Base-by-base conservation (phyloP, 1,140 invertebrate genomes). In the Holcopasites calliopsidis region DNA sequence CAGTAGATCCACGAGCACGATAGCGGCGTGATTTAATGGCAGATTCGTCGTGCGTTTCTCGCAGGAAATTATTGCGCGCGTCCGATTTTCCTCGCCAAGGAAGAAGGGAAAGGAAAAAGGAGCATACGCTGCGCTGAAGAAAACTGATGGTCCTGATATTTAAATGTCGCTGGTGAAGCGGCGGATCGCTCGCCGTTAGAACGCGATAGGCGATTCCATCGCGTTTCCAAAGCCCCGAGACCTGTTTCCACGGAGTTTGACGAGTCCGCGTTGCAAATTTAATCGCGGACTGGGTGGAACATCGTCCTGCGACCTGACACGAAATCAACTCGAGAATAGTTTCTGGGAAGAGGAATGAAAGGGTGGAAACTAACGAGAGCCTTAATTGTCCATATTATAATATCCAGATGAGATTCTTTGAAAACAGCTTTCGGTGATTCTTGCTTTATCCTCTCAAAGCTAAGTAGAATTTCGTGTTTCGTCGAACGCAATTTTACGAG, bases 191-290 rank as follows among this genome's bases (percentile, higher is more conserved):
- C 4, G 47, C 6, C 13, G 57, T 62, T 57, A 40, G 13, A 28
- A 40, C 57, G 57, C 23, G 58, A 52, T 50, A n/a, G n/a, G n/a
- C 35, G 18, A n/a, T 13, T 1, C 33, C 16, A 21, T 44, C n/a
- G 50, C 11, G 23, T 21, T 69, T 7, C 13, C 38, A 8, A 26
- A 55, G 18, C 65, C 18, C 1, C 4, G 8, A n/a, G 31, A 16
- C 2, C 13, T 8, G 8, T 71, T 72, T 62, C 23, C 26, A 38
- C 18, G 44, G 44, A 33, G 33, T 57, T 42, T 28, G 33, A 16
- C 18, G n/a, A 72, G 61, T 52, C 18, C 2, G 18, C 58, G 69
- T 72, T 38, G 57, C 33, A 38, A 72, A 72, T 72, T 62, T 40
- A 62, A 62, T 72, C 38, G 11, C 18, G 0, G 23, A 26, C 23